Base-by-base conservation (phyloP, 2,888 invertebrate genomes). In the Hydriomena furcata region DNA sequence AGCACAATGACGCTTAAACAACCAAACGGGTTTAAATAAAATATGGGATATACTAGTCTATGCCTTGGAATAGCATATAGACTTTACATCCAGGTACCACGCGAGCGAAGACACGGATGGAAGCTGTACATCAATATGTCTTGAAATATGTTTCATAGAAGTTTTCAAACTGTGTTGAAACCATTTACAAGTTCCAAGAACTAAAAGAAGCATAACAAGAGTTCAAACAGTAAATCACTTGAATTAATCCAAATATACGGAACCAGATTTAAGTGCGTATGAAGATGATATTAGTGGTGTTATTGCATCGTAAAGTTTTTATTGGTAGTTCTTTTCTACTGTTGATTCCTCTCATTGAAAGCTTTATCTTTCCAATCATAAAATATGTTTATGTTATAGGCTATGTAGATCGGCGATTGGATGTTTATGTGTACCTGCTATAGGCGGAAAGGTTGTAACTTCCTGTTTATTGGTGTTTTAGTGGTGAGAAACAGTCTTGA, bases 231-330 rank as follows among this genome's bases (percentile, higher is more conserved):
- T 41, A 48, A 30, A 44, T 52, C 25, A 10, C 21, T 27, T 79
- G 79, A 82, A 83, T 83, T 81, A 81, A 82, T 79, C 75, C 73
- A 71, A 73, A 66, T 73, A 73, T 75, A 74, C 71, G 67, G 67
- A 71, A 66, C 72, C 75, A 68, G 72, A 73, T 69, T 57, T 55
- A 50, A 58, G 55, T 35, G 36, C 53, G 51, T 44, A 69, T 64
- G 65, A 66, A 68, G 62, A 66, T 62, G 63, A 71, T 60, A 65
- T 65, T 65, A 65, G 66, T 48, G 25, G 37, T 27, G 53, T 68
- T 58, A 54, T 48, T 41, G 45, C 52, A 55, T 60, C 59, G 56
- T 63, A 55, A 65, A 61, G 21, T 34, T 61, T 61, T 65, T 63
- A 60, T 58, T 48, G 55, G 35, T 56, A 46, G 49, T 66, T 43